These are phyloP conservation scores for Drosophila phalerata DNA, from an alignment of 2,888 invertebrate species.

Conservation along the genomic window DNA sequence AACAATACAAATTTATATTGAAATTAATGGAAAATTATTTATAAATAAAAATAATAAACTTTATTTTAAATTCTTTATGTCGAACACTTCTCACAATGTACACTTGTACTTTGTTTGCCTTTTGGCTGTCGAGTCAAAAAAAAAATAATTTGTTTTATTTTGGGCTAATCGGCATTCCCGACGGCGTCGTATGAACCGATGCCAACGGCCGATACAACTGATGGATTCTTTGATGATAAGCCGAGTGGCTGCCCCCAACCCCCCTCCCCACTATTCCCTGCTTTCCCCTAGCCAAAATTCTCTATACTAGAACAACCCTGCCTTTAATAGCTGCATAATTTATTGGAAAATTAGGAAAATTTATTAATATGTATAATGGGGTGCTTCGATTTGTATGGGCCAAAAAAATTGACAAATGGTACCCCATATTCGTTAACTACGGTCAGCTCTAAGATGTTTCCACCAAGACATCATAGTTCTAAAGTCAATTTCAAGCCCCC, in stretches of 20 bases:
- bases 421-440: too few species aligned
- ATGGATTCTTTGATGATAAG: conserved; percentile 84
- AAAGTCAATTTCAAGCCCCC: too few species aligned
- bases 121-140: conserved; percentile 54
- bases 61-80: background rate
- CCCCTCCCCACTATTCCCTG: background rate
- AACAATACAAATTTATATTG: too few species aligned
- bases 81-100: background rate
- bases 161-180: conserved; percentile 61
- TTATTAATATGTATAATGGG: too few species aligned
- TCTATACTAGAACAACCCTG: conserved; percentile 2
- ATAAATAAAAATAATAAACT: too few species aligned
- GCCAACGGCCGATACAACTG: conserved; percentile 79
- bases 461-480: too few species aligned
- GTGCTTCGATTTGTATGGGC: too few species aligned
- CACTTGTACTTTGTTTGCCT: conserved; percentile 16
- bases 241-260: conserved; percentile 15
- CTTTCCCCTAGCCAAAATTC: background rate
- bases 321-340: conserved; percentile 44
- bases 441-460: too few species aligned
- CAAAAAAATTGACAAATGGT: too few species aligned
- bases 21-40: too few species aligned
- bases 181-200: conserved; percentile 64
- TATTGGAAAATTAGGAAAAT: conserved; percentile 8
- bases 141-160: conserved; percentile 66